These are phyloP conservation scores for Festucalex cinctus DNA, from an alignment of 2,113 vertebrate genomes.

Conservation along the genomic window DNA sequence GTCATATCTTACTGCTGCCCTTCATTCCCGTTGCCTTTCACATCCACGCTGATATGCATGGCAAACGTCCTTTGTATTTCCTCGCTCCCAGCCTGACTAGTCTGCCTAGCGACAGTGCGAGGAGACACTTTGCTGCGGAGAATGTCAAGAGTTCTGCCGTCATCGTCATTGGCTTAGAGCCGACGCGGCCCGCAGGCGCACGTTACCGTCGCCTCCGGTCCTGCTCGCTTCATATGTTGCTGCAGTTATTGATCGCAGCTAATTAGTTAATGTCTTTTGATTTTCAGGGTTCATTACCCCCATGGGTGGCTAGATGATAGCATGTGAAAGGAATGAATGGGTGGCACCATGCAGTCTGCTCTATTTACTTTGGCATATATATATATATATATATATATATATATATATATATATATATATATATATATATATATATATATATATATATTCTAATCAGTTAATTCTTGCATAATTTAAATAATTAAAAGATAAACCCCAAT, in stretches of 20 bases:
- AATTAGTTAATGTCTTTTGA: constrained; percentile 71
- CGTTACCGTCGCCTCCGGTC: constrained; percentile 31
- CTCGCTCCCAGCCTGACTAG: constrained; percentile 14
- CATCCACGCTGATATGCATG: constrained; percentile 46
- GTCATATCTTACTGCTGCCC: constrained; percentile 57
- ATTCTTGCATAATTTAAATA: no score
- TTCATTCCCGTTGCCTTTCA: constrained; percentile 22
- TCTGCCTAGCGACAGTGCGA: constrained; percentile 64
- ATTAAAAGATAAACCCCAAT: no score
- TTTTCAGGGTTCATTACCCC: constrained; percentile 54
- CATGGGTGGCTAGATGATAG: constrained; percentile 26
- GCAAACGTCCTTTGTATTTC: constrained; percentile 8
- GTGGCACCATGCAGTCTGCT: background rate
- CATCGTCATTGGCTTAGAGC: constrained; percentile 53
- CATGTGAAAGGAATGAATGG: constrained; percentile 25
- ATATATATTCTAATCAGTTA: no score
- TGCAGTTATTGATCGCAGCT: constrained; percentile 63
- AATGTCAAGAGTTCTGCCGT: constrained; percentile 45
- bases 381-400: no score
- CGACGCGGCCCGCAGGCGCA: constrained; percentile 37
- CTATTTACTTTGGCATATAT: no score
- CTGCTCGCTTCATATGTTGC: constrained; percentile 22
- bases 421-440: no score
- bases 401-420: no score
- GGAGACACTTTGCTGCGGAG: constrained; percentile 44